Conservation (phyloP, 1,140 invertebrate genomes). For the Oedothorax gibbosus region DNA sequence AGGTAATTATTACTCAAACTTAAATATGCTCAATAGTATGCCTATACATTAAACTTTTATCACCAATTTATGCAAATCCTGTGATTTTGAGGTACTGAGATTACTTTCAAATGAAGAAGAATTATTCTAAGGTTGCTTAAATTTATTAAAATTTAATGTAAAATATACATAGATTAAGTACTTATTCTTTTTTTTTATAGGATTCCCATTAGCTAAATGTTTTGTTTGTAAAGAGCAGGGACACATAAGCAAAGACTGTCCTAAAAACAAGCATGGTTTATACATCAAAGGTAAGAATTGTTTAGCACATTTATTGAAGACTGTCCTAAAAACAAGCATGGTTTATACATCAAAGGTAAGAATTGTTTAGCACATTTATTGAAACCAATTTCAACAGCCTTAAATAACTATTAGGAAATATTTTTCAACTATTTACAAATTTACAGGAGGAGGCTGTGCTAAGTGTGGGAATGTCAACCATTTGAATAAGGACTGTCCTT, state of each 20-base stretch:
- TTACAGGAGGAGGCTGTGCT: conserved; percentile 32
- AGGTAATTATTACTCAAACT: too few species aligned
- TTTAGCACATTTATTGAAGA: conserved; percentile 69
- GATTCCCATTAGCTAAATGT: conserved; percentile 78
- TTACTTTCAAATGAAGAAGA: too few species aligned
- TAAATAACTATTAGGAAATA: not conserved
- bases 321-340: conserved; percentile 85
- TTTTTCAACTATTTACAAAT: not conserved
- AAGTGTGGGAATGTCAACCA: conserved; percentile 47
- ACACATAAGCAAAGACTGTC: conserved; percentile 86
- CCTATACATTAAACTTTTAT: too few species aligned
- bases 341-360: conserved; percentile 84
- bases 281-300: conserved; percentile 80
- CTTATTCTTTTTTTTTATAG: conserved; percentile 22
- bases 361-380: not conserved
- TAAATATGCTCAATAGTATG: too few species aligned
- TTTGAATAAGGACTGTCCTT: conserved; percentile 49
- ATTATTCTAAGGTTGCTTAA: too few species aligned
- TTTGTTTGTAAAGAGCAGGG: conserved; percentile 86
- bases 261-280: conserved; percentile 83
- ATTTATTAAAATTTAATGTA: too few species aligned
- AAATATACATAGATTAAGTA: not conserved
- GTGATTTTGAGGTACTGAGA: too few species aligned
- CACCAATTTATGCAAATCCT: too few species aligned
- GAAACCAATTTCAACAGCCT: conserved; percentile 83